A percentile compares a stretch with the other conserved stretches of the same genome.
phyloP scores from a whole-genome alignment of 2,797 vertebrate genomes.

The Gymnoscopelus braueri region DNA sequence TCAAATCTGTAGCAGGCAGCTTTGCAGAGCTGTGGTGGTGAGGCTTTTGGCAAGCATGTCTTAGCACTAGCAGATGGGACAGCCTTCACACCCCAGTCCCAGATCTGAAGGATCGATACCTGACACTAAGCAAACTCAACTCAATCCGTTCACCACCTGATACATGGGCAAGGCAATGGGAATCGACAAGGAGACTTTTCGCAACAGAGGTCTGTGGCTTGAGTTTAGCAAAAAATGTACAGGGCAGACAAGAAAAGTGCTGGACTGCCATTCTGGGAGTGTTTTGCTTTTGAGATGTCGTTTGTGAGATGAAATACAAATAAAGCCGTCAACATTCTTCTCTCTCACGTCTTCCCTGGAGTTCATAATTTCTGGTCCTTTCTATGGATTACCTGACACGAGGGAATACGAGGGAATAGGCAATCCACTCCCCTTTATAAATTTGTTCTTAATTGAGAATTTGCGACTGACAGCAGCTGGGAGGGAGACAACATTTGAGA shows the following conservation, averaged over 20 bases:
- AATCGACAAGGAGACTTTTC: conserved; percentile 16
- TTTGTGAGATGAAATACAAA: neutral
- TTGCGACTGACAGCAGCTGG: too few relatives aligned
- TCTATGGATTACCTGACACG: too few relatives aligned
- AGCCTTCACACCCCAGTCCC: conserved; percentile 38
- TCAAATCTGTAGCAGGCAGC: conserved; percentile 5
- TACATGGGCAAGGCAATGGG: conserved; percentile 13
- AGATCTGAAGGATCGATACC: conserved; percentile 42
- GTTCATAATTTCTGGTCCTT: too few relatives aligned
- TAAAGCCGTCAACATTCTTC: conserved; percentile 5
- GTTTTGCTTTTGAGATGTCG: neutral
- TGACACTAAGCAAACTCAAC: conserved; percentile 30
- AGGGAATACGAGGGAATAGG: too few relatives aligned
- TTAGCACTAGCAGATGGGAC: conserved; percentile 39
- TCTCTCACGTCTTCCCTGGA: neutral
- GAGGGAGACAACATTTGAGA: too few relatives aligned
- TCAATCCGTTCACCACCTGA: conserved; percentile 12
- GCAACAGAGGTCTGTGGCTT: neutral
- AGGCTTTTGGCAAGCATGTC: neutral
- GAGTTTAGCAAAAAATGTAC: neutral
- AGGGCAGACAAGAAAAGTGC: too few relatives aligned
- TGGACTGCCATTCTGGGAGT: neutral
- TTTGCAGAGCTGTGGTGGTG: conserved; percentile 6
- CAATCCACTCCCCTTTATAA: too few relatives aligned
- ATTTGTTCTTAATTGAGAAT: too few relatives aligned